phyloP scores from a whole-genome alignment of 2,888 invertebrate species.

The Catocala nupta region DNA sequence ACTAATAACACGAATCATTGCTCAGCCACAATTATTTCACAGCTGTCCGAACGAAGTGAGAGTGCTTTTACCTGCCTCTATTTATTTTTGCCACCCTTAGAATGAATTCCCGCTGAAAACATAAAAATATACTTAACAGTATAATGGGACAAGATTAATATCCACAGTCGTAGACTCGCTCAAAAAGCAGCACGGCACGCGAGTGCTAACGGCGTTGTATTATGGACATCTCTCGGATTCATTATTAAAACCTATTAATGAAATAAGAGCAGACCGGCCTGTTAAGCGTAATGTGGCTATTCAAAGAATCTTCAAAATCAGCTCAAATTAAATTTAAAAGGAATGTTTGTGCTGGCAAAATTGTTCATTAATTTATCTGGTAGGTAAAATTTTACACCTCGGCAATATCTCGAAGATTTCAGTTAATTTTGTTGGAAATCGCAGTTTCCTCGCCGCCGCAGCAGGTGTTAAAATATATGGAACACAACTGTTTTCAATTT shows the following conservation, averaged over 20 bases:
- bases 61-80: conserved; percentile 12
- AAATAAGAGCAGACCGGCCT: conserved; percentile 34
- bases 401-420: conserved; percentile 62
- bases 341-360: conserved; percentile 59
- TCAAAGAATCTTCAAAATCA: conserved; percentile 55
- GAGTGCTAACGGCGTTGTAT: conserved; percentile 24
- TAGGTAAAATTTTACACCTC: conserved; percentile 63
- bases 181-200: conserved; percentile 27
- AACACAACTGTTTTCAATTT: conserved; percentile 69
- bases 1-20: conserved; percentile 72
- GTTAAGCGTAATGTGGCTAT: conserved; percentile 46
- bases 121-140: conserved; percentile 16
- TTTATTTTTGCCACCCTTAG: conserved; percentile 14
- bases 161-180: conserved; percentile 25
- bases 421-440: conserved; percentile 68
- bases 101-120: conserved; percentile 9
- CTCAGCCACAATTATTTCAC: conserved; percentile 49
- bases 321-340: conserved; percentile 56
- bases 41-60: conserved; percentile 18
- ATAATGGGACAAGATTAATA: conserved; percentile 32
- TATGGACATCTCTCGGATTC: conserved; percentile 38
- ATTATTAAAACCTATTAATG: conserved; percentile 43
- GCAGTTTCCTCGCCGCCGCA: conserved; percentile 54
- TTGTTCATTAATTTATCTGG: conserved; percentile 66
- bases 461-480: conserved; percentile 72